These are phyloP conservation scores for Platycnemis pennipes DNA, from an alignment of 2,888 invertebrate species.

Conservation along the genomic window DNA sequence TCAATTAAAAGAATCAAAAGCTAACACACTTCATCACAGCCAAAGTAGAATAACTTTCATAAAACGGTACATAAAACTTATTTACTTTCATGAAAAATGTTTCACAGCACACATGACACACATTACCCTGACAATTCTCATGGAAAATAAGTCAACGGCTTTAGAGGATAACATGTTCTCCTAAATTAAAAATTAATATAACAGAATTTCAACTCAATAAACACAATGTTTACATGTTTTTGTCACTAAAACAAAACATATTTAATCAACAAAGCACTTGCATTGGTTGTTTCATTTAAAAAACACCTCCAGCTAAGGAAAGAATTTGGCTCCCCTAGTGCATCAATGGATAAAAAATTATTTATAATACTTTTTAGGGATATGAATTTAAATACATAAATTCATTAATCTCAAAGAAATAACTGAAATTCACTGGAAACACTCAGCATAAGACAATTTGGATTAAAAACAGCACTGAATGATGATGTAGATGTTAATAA, in stretches of 20 bases:
- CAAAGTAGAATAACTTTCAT: background rate
- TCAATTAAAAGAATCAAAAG: too few species aligned
- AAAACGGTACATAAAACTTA: background rate
- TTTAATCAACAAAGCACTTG: background rate
- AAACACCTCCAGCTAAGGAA: too few species aligned
- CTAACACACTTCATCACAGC: background rate
- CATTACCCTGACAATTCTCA: background rate
- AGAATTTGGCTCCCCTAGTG: too few species aligned
- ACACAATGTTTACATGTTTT: too few species aligned
- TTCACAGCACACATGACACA: background rate
- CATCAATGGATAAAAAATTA: too few species aligned
- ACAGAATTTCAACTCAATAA: background rate
- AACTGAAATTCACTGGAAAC: background rate
- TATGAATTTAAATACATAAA: too few species aligned
- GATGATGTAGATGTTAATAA: background rate
- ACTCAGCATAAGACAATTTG: background rate
- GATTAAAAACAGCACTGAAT: background rate
- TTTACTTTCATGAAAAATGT: background rate
- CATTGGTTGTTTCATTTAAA: too few species aligned
- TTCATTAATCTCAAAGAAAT: too few species aligned
- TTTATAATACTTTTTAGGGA: too few species aligned
- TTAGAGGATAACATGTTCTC: too few species aligned
- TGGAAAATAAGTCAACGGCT: background rate
- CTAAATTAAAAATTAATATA: background rate
- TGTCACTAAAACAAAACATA: background rate